Base-by-base conservation (phyloP, 2,113 vertebrate species). In the Pelvicachromis taeniatus region DNA sequence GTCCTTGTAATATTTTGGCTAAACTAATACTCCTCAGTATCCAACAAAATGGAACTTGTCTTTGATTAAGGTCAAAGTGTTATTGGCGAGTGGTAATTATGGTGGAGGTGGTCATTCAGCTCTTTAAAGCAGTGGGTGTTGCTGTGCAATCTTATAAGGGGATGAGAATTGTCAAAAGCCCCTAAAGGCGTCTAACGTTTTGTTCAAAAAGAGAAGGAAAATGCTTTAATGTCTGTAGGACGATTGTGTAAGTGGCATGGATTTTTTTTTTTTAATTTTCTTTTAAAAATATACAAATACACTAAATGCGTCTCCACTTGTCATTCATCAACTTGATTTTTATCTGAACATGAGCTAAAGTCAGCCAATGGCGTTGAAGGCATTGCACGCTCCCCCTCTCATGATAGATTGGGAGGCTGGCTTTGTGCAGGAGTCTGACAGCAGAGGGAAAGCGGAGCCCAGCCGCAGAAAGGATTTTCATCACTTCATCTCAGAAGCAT, bases 341-440 rank as follows among this genome's bases (percentile, higher is more conserved):
- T 26, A 23, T 35, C 7, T 53, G 45, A 55, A 50, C 59, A 7
- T 31, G 9, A 81, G 54, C 45, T 70, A 16, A 50, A 85, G 12
- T 48, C 81, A 65, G 73, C 93, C 91, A 90, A 77, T 94, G 56
- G 86, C 16, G 5, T 81, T 31, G 10, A 83, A 21, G 50, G 68
- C 53, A 45, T 63, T 54, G 52, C 33, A 9, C 0, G 21, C 54
- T 13, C 48, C 23, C 81, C 17, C 80, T 42, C 87, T 55, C 7
- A 6, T 88, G 48, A 90, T 90, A 91, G 88, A 94, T 89, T 83
- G 84, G 88, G 84, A 92, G 92, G 88, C 84, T 91, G 94, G 88
- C 85, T 94, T 82, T 93, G 68, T 83, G 79, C 31, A 11, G 40
- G 65, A 83, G 54, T 68, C 85, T 61, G 77, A 80, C 84, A 75